Conservation (phyloP, 1,140 invertebrate genomes). For the Melanaphis sacchari region DNA sequence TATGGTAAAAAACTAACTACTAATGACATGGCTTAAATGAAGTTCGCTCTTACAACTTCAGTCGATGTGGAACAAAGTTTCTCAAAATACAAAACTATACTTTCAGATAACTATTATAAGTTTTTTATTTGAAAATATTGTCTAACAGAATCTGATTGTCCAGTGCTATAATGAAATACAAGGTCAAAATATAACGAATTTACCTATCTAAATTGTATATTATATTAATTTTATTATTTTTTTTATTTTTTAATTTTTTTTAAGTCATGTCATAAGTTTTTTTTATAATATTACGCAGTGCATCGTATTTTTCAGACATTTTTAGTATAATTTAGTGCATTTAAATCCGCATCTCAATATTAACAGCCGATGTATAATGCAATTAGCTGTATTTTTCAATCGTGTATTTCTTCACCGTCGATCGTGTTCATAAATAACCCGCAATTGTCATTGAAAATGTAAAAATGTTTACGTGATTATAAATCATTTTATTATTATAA, state of each 20-base stretch:
- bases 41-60: neutral
- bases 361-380: neutral
- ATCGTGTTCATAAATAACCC: neutral
- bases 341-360: neutral
- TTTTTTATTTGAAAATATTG: neutral
- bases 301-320: too few species aligned
- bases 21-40: neutral
- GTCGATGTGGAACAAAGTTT: neutral
- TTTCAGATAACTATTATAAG: neutral
- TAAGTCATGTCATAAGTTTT: too few species aligned
- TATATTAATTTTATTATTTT: neutral
- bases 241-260: too few species aligned
- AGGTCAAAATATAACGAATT: neutral
- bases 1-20: neutral
- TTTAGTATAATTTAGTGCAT: too few species aligned
- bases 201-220: neutral
- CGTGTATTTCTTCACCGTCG: neutral
- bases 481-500: neutral
- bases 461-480: neutral
- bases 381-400: neutral
- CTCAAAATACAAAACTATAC: neutral
- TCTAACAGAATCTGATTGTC: neutral
- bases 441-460: neutral
- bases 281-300: too few species aligned
- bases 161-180: neutral